Evolutionary conservation across 92 coral and sea anemone species (phyloP).

Genomic region (Heliopora coerulea): DNA sequence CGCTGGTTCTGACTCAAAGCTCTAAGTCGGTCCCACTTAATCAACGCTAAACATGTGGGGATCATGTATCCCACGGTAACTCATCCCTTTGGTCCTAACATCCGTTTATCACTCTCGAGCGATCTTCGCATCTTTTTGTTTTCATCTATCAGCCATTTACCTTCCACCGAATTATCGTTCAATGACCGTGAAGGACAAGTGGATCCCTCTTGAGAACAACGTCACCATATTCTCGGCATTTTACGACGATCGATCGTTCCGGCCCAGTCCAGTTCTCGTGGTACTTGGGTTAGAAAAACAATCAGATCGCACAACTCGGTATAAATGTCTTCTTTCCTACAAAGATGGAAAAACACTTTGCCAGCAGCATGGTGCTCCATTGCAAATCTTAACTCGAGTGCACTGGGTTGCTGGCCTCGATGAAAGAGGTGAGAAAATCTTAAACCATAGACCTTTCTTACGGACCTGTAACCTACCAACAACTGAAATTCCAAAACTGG

Average conservation of each 20-base stretch:
- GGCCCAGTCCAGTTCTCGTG: background rate
- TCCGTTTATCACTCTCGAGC: no score
- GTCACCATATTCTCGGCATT: background rate
- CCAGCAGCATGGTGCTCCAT: background rate
- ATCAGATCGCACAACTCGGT: background rate
- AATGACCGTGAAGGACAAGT: background rate
- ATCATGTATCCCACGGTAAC: no score
- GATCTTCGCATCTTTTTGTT: no score
- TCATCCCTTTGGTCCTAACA: no score
- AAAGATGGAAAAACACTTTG: background rate
- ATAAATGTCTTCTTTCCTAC: background rate
- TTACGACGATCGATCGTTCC: background rate
- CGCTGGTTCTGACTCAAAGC: no score
- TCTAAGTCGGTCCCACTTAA: no score
- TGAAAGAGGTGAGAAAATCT: background rate
- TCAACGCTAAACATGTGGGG: no score
- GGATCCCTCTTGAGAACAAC: background rate
- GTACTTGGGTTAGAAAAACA: background rate
- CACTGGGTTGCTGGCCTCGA: background rate
- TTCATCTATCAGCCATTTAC: background rate
- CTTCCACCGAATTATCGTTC: background rate
- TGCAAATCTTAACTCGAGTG: background rate
- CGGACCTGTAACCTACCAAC: background rate
- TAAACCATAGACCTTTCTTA: background rate
- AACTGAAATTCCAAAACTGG: background rate